These are phyloP conservation scores for Diachasma alloeum DNA, from an alignment of 1,140 invertebrate species.

Conservation along the genomic window DNA sequence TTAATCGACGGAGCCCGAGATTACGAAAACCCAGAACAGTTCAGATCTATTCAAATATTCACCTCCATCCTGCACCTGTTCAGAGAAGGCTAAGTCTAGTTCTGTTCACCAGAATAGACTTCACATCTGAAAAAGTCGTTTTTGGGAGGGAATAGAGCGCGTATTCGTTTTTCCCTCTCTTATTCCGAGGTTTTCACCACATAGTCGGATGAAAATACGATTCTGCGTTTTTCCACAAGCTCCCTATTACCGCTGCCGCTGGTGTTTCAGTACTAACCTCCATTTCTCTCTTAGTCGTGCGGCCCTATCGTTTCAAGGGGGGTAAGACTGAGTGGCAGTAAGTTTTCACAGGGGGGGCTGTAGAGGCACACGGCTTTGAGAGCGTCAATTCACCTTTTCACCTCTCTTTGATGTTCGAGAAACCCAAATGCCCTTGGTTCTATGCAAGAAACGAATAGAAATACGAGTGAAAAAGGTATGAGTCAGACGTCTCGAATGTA, in stretches of 20 bases:
- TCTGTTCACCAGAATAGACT: not conserved
- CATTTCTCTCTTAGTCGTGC: not conserved
- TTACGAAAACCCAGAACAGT: not conserved
- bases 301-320: not conserved
- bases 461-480: not conserved
- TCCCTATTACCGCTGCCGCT: not conserved
- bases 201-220: not conserved
- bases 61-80: not conserved
- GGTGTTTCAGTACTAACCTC: conserved; percentile 3
- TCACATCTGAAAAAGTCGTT: not conserved
- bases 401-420: not conserved
- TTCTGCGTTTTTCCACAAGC: conserved; percentile 9
- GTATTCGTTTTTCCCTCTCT: not conserved
- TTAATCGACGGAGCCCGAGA: not conserved
- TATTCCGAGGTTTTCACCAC: not conserved
- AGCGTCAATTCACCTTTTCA: not conserved
- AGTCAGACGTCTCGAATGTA: not conserved
- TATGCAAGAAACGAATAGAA: not conserved
- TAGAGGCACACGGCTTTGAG: not conserved
- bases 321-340: not conserved
- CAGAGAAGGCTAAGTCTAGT: not conserved
- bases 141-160: not conserved
- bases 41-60: not conserved
- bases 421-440: not conserved
- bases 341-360: not conserved